Evolutionary conservation across 2,888 invertebrate genomes (phyloP).

Genomic region (Patella depressa): DNA sequence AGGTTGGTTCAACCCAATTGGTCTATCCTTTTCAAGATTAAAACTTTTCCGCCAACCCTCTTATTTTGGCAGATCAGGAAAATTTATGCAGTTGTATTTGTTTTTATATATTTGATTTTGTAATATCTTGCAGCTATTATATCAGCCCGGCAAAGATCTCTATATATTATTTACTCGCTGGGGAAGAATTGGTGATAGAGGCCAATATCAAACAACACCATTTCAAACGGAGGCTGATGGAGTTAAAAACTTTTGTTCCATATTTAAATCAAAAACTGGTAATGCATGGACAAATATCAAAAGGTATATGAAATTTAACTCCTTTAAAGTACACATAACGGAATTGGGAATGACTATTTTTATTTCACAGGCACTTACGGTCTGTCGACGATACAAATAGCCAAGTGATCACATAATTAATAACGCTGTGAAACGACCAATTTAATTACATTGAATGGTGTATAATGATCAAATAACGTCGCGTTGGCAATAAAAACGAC

Average conservation of each 20-base stretch:
- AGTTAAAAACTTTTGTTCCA: constrained; percentile 72
- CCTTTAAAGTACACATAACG: not conserved
- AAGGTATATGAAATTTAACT: constrained; percentile 39
- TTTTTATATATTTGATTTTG: not conserved
- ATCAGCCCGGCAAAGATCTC: constrained; percentile 65
- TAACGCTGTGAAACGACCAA: too few species aligned
- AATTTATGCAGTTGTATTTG: not conserved
- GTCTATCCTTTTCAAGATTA: too few species aligned
- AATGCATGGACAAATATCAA: constrained; percentile 70
- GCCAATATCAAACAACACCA: constrained; percentile 72
- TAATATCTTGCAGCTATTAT: constrained; percentile 43
- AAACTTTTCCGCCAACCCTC: too few species aligned
- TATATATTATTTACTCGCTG: constrained; percentile 73
- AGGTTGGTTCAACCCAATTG: too few species aligned
- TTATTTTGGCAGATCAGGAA: not conserved
- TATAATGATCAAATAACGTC: too few species aligned
- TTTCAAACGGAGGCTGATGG: constrained; percentile 68
- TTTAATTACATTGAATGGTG: too few species aligned
- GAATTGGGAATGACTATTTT: too few species aligned
- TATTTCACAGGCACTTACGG: too few species aligned
- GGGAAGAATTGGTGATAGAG: constrained; percentile 72
- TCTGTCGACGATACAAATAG: too few species aligned
- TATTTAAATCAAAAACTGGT: constrained; percentile 73
- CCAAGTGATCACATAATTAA: too few species aligned
- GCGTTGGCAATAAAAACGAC: too few species aligned